These are phyloP conservation scores for Syngnathus floridae DNA, from an alignment of 2,113 vertebrate genomes.

Conservation along the genomic window DNA sequence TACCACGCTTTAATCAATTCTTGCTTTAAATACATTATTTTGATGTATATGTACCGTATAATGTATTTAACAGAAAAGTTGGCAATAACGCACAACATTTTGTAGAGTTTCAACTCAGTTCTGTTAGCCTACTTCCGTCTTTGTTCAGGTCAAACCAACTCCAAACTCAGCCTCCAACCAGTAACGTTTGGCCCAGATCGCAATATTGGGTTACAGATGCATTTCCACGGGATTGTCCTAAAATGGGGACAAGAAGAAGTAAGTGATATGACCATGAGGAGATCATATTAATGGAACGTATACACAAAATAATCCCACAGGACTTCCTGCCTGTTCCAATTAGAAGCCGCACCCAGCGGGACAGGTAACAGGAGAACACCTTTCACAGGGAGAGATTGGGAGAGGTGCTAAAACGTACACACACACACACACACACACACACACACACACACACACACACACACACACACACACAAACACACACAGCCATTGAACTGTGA, in stretches of 20 bases:
- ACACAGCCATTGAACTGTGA: constrained; percentile 31
- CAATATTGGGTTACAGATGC: constrained; percentile 70
- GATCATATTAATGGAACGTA: constrained; percentile 70
- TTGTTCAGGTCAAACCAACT: constrained; percentile 17
- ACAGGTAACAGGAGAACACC: constrained; percentile 68
- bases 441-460: constrained; percentile 14
- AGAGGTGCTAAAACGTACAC: constrained; percentile 51
- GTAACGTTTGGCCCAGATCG: constrained; percentile 42
- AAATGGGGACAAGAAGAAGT: constrained; percentile 59
- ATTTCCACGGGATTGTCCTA: constrained; percentile 70
- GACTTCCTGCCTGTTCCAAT: constrained; percentile 69
- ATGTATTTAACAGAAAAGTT: neutral
- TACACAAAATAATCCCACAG: constrained; percentile 62
- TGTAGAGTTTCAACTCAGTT: neutral
- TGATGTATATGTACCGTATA: no score
- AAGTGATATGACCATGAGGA: constrained; percentile 66
- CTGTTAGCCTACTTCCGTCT: constrained; percentile 21
- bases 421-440: constrained; percentile 13
- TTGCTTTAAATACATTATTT: no score
- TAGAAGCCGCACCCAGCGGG: constrained; percentile 67
- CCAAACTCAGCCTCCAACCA: constrained; percentile 51
- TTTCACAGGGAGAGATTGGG: constrained; percentile 68
- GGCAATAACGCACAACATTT: neutral
- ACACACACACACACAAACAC: constrained; percentile 13
- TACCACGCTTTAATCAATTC: no score